phyloP scores from a whole-genome alignment of 1,140 invertebrate genomes.

The Diplogasteroides magnus region DNA sequence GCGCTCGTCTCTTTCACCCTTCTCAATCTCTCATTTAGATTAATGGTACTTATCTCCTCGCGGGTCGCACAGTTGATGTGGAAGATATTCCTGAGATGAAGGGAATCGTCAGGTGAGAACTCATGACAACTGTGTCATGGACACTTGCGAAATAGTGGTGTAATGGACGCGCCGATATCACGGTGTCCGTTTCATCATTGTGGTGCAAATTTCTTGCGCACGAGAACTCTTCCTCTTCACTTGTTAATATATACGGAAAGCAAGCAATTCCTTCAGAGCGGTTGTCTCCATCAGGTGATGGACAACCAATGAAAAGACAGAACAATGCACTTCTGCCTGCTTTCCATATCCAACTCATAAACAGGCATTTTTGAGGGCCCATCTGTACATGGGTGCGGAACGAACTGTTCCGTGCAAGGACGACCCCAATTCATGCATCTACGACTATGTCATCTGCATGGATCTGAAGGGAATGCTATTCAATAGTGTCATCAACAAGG shows the following conservation, averaged over 20 bases:
- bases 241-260: too few relatives aligned
- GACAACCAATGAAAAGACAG: too few relatives aligned
- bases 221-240: too few relatives aligned
- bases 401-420: not conserved
- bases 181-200: too few relatives aligned
- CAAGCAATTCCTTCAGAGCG: too few relatives aligned
- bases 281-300: too few relatives aligned
- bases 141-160: too few relatives aligned
- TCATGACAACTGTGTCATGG: too few relatives aligned
- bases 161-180: too few relatives aligned
- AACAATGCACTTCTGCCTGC: too few relatives aligned
- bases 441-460: not conserved
- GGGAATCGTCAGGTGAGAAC: not conserved
- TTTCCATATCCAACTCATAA: too few relatives aligned
- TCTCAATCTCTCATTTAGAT: not conserved
- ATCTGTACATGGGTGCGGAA: not conserved
- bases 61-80: not conserved
- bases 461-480: not conserved
- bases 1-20: not conserved
- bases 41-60: not conserved
- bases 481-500: not conserved
- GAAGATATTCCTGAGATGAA: not conserved
- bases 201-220: too few relatives aligned
- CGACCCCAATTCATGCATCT: not conserved
- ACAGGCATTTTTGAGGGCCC: not conserved